Evolutionary conservation across 2,113 vertebrate species (phyloP).

Genomic region (Hippocampus mohnikei): DNA sequence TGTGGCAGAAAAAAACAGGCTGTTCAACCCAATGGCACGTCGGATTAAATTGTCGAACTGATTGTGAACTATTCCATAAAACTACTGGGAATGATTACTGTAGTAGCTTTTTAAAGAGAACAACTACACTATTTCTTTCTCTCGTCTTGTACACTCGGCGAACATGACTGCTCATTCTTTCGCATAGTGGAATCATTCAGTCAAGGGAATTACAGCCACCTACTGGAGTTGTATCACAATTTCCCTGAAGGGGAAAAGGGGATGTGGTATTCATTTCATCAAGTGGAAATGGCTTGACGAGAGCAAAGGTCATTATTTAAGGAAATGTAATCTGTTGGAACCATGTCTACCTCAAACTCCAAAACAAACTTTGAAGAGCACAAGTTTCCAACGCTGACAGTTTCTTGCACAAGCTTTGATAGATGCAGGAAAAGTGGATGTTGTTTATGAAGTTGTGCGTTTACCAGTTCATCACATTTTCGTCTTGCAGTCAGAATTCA

Average conservation of each 20-base stretch:
- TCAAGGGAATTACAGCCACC: too few relatives aligned
- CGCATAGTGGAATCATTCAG: too few relatives aligned
- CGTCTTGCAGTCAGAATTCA: too few relatives aligned
- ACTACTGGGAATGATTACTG: background rate
- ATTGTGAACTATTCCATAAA: background rate
- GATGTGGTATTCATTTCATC: too few relatives aligned
- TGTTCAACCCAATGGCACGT: slow-evolving; percentile 2
- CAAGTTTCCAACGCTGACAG: background rate
- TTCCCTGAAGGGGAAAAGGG: too few relatives aligned
- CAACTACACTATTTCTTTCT: background rate
- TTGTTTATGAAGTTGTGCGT: background rate
- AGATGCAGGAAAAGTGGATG: background rate
- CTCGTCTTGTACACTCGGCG: too few relatives aligned
- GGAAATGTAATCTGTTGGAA: too few relatives aligned
- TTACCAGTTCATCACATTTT: too few relatives aligned
- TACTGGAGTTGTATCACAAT: background rate
- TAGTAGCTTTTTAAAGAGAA: background rate
- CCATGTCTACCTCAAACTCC: too few relatives aligned
- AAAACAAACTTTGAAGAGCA: background rate
- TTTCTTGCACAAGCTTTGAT: background rate
- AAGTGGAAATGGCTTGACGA: too few relatives aligned
- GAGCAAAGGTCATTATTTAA: too few relatives aligned
- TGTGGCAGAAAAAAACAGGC: background rate
- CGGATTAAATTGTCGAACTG: background rate
- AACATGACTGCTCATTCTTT: too few relatives aligned